These are phyloP conservation scores for Archips crataeganus DNA, from an alignment of 2,888 invertebrate species.

Conservation along the genomic window DNA sequence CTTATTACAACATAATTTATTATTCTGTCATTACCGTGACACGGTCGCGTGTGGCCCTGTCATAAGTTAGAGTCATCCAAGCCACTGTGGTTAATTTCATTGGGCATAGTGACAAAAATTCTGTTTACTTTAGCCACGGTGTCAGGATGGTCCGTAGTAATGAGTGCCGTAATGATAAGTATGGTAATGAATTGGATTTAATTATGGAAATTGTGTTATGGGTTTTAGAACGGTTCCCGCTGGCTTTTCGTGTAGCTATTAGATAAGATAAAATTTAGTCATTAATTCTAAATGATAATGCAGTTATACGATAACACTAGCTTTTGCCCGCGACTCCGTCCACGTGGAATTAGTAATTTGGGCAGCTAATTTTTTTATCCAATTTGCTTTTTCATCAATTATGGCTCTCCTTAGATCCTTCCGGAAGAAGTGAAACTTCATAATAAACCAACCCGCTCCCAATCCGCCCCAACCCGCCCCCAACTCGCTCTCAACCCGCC, in stretches of 20 bases:
- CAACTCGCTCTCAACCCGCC: no score
- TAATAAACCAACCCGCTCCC: no score
- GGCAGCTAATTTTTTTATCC: no score
- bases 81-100: slow-evolving; percentile 76
- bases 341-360: no score
- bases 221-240: slow-evolving; percentile 70
- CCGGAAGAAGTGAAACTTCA: no score
- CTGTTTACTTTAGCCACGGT: slow-evolving; percentile 74
- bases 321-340: no score
- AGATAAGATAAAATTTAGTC: slow-evolving; percentile 37
- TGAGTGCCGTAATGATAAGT: slow-evolving; percentile 64
- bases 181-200: slow-evolving; percentile 70
- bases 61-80: slow-evolving; percentile 78
- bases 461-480: no score
- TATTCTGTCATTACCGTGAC: slow-evolving; percentile 83
- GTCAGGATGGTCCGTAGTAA: slow-evolving; percentile 68
- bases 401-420: no score
- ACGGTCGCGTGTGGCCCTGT: slow-evolving; percentile 75
- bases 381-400: no score
- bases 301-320: not conserved
- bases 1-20: slow-evolving; percentile 85
- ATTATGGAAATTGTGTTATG: slow-evolving; percentile 69
- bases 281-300: slow-evolving; percentile 9
- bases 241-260: slow-evolving; percentile 55
- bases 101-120: slow-evolving; percentile 84